Conservation (phyloP, 2,797 vertebrate genomes). For the Lerista edwardsae region DNA sequence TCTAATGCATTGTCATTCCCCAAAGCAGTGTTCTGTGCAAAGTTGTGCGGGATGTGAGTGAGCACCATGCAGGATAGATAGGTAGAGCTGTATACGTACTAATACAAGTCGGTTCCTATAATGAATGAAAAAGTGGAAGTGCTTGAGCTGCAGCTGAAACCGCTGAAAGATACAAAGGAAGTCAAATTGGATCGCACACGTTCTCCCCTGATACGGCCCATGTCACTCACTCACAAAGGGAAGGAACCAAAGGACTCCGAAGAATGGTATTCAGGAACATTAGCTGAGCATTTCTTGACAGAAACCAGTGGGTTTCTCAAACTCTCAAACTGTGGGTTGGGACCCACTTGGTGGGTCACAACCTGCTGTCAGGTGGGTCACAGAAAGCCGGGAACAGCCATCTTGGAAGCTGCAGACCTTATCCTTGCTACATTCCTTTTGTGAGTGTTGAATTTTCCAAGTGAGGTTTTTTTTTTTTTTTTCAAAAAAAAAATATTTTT, state of each 20-base stretch:
- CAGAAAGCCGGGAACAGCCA: no score
- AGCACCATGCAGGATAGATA: not conserved
- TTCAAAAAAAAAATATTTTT: no score
- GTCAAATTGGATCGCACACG: conserved; percentile 18
- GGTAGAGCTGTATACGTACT: not conserved
- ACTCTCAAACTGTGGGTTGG: no score
- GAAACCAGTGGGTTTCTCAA: no score
- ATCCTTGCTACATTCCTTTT: no score
- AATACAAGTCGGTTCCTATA: conserved; percentile 39
- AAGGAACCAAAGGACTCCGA: conserved; percentile 3
- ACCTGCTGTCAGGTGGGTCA: no score
- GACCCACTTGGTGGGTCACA: no score
- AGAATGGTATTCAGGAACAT: conserved; percentile 15
- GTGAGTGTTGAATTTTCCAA: no score
- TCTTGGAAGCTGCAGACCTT: no score
- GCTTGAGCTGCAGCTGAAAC: conserved; percentile 34
- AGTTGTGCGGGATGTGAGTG: conserved; percentile 13
- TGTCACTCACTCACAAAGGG: not conserved
- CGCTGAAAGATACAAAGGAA: conserved; percentile 53
- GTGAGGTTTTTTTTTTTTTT: no score
- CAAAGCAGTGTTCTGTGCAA: conserved; percentile 19
- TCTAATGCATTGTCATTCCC: not conserved
- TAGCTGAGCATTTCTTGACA: no score
- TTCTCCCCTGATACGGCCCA: not conserved
- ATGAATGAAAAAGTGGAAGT: conserved; percentile 47